Percentiles rank a stretch among this genome's conserved stretches.
These are phyloP conservation scores for Caenorhabditis japonica DNA, from an alignment of 2,888 invertebrate species.

Conservation along the genomic window DNA sequence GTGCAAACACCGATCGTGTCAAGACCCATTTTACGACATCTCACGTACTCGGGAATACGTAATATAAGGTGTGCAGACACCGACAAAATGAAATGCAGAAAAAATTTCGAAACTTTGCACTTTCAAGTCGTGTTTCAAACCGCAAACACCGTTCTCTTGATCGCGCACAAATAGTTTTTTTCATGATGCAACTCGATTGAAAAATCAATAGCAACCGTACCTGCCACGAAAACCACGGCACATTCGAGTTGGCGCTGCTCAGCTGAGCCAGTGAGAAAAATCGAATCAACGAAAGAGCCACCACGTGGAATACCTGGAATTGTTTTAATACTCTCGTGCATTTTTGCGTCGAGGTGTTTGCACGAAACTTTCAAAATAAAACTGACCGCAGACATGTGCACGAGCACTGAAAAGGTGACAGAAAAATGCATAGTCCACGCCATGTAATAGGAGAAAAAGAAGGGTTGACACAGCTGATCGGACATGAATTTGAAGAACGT, in stretches of 20 bases:
- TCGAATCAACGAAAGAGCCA: conserved; percentile 72
- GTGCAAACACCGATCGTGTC: too few species aligned
- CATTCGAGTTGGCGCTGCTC: conserved; percentile 62
- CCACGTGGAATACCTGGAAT: conserved; percentile 71
- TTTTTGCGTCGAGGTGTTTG: too few species aligned
- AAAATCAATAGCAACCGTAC: conserved; percentile 31
- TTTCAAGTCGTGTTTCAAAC: too few species aligned
- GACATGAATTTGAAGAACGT: conserved; percentile 73
- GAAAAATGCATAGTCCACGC: conserved; percentile 66
- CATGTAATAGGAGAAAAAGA: conserved; percentile 65
- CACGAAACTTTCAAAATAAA: background rate
- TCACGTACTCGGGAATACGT: too few species aligned
- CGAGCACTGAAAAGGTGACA: conserved; percentile 71
- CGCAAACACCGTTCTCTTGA: too few species aligned
- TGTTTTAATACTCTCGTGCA: too few species aligned
- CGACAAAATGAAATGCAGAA: too few species aligned
- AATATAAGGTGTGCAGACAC: too few species aligned
- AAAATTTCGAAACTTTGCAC: too few species aligned
- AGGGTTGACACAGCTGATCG: conserved; percentile 68
- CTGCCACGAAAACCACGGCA: conserved; percentile 71
- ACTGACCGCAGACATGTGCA: conserved; percentile 71
- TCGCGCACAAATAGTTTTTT: too few species aligned
- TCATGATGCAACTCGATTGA: background rate
- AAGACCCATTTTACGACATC: too few species aligned
- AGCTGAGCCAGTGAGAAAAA: conserved; percentile 68